A percentile compares a stretch with the other conserved stretches of the same genome.
Evolutionary conservation across 2,888 invertebrate species (phyloP).

Genomic region (Sipha maydis): DNA sequence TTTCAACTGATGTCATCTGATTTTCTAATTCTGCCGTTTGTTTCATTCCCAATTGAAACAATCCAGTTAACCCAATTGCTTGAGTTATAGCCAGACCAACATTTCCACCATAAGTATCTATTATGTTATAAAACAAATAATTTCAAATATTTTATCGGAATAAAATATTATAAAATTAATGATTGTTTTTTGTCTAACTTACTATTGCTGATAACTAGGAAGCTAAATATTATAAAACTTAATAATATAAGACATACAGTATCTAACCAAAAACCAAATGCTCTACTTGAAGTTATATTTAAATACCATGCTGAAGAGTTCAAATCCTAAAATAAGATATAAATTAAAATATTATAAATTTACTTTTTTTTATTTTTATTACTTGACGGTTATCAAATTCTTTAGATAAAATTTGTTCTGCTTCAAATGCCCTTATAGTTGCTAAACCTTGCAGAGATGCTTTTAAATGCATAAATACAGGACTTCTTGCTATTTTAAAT

Average conservation of each 20-base stretch:
- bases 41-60: constrained; percentile 90
- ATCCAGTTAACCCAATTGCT: constrained; percentile 79
- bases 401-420: constrained; percentile 79
- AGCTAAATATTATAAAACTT: constrained; percentile 84
- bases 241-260: constrained; percentile 85
- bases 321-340: constrained; percentile 60
- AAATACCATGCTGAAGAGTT: constrained; percentile 86
- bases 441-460: constrained; percentile 89
- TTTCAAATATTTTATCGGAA: too few relatives aligned
- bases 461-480: constrained; percentile 91
- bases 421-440: constrained; percentile 89
- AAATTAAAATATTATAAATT: background rate
- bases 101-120: constrained; percentile 72
- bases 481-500: constrained; percentile 81
- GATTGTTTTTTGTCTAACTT: constrained; percentile 27
- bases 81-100: constrained; percentile 84
- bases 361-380: constrained; percentile 65
- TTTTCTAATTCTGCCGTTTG: constrained; percentile 90
- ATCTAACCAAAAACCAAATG: constrained; percentile 94
- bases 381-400: constrained; percentile 84
- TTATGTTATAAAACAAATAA: too few relatives aligned
- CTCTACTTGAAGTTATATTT: constrained; percentile 89
- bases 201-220: constrained; percentile 72
- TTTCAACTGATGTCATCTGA: constrained; percentile 90
- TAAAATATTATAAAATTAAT: background rate